A percentile compares a stretch with the other conserved stretches of the same genome.
These are phyloP conservation scores for Entomobrya multifasciata DNA, from an alignment of 2,888 invertebrate species.

Conservation along the genomic window DNA sequence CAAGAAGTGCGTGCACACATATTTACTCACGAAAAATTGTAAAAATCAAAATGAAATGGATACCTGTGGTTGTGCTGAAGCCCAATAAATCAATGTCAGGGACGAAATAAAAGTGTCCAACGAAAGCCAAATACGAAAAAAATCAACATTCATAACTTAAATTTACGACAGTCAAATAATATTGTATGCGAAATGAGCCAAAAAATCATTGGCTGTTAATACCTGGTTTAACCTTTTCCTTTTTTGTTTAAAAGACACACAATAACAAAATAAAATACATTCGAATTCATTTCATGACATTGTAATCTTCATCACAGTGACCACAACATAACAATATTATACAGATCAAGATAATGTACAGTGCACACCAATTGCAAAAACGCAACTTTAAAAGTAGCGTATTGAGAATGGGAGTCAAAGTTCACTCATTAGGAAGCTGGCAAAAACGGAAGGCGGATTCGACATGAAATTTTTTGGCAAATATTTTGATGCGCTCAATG, in stretches of 20 bases:
- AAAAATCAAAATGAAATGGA: background rate
- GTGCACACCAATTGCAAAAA: no score
- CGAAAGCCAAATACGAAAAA: conserved; percentile 5
- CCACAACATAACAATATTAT: background rate
- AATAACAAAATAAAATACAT: background rate
- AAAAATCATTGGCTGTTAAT: background rate
- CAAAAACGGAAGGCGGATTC: no score
- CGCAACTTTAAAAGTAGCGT: background rate
- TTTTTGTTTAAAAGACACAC: background rate
- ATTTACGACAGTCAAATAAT: background rate
- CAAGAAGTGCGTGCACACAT: background rate
- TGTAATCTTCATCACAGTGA: background rate
- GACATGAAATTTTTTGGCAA: no score
- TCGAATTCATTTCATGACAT: conserved; percentile 12
- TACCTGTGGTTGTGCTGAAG: background rate
- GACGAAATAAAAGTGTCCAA: conserved; percentile 15
- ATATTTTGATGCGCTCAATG: no score
- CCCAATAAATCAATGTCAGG: conserved; percentile 10
- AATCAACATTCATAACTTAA: background rate
- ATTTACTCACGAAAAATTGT: background rate
- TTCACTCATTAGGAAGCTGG: no score
- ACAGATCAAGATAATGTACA: background rate
- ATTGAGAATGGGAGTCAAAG: no score
- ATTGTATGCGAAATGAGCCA: background rate
- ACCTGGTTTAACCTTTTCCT: conserved; percentile 14